phyloP scores from a whole-genome alignment of 2,888 invertebrate genomes.

The Calephelis perditalis region DNA sequence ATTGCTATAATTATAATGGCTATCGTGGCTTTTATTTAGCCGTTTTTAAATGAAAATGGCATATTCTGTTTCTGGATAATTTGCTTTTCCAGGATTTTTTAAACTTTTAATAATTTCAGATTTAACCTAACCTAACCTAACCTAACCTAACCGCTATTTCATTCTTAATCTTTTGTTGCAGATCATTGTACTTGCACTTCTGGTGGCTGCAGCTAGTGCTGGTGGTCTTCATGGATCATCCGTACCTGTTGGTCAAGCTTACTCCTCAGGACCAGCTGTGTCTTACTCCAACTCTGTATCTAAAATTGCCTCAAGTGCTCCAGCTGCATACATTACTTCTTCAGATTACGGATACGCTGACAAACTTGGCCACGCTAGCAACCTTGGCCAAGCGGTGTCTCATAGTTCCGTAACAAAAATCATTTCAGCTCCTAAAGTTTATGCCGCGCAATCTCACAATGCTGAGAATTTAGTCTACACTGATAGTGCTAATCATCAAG shows the following conservation, averaged over 20 bases:
- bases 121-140: no score
- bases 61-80: no score
- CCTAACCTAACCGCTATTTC: no score
- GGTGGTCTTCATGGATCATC: not conserved
- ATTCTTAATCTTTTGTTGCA: not conserved
- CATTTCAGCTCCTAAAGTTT: not conserved
- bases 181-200: slow-evolving; percentile 1
- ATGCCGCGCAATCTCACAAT: not conserved
- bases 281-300: slow-evolving; percentile 3
- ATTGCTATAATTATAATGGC: no score
- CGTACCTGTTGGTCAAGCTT: no score
- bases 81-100: no score
- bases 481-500: not conserved
- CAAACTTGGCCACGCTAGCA: slow-evolving; percentile 19
- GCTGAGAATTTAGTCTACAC: slow-evolving; percentile 11
- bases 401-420: slow-evolving; percentile 23
- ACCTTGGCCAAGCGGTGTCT: slow-evolving; percentile 23
- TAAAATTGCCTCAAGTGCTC: not conserved
- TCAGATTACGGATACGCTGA: slow-evolving; percentile 16
- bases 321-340: slow-evolving; percentile 19
- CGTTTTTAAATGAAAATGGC: no score
- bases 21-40: no score
- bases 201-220: slow-evolving; percentile 1
- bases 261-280: not conserved
- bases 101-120: no score